Conservation (phyloP, 2,797 vertebrate genomes). For the Poeciliopsis turneri region DNA sequence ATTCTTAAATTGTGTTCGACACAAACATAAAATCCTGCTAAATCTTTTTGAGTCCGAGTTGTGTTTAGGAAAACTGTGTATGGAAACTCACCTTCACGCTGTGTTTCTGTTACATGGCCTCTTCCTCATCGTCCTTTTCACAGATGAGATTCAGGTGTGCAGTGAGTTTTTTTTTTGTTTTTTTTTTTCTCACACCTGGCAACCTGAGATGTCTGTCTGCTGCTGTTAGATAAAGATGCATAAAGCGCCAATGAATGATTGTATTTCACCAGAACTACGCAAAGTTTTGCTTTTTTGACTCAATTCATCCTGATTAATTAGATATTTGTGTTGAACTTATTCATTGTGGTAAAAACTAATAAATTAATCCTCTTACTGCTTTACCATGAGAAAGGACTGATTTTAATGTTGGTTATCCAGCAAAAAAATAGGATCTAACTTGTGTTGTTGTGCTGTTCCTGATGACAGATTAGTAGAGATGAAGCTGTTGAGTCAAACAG, state of each 20-base stretch:
- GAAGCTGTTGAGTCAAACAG: slow-evolving; percentile 18
- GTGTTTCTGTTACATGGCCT: slow-evolving; percentile 20
- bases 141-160: slow-evolving; percentile 45
- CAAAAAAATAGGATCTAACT: slow-evolving; percentile 29
- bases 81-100: slow-evolving; percentile 20
- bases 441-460: slow-evolving; percentile 31
- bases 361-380: not conserved
- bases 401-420: slow-evolving; percentile 41
- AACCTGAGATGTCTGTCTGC: slow-evolving; percentile 55
- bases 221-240: slow-evolving; percentile 61
- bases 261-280: slow-evolving; percentile 52
- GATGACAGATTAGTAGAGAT: slow-evolving; percentile 30
- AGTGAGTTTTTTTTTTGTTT: slow-evolving; percentile 31
- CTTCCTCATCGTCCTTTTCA: slow-evolving; percentile 28
- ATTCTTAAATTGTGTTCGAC: not conserved
- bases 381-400: not conserved
- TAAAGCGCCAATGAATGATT: slow-evolving; percentile 73
- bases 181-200: slow-evolving; percentile 52
- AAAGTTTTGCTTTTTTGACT: not conserved
- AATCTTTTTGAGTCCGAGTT: not conserved
- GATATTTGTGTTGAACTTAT: not conserved
- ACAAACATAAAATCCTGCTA: not conserved
- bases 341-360: not conserved
- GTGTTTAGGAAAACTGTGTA: not conserved
- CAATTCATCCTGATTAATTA: not conserved